These are phyloP conservation scores for Uria aalge DNA, from an alignment of 2,113 vertebrate genomes.

Conservation along the genomic window DNA sequence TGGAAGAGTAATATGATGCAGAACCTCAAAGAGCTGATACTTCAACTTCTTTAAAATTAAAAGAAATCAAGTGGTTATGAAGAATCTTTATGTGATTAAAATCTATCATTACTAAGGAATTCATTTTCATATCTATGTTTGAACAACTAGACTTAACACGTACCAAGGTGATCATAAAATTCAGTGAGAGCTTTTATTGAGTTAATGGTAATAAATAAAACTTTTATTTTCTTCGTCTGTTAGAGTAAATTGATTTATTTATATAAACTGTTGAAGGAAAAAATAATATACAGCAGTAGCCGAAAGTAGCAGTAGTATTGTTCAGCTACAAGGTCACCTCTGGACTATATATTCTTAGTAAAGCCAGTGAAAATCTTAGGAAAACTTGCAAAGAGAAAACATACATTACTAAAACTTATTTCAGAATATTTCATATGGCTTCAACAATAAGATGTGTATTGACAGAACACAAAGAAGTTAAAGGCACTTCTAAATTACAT, in stretches of 20 bases:
- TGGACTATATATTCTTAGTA: neutral
- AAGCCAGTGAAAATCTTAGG: neutral
- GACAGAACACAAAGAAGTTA: neutral
- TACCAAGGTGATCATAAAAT: neutral
- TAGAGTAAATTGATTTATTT: neutral
- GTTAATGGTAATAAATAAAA: neutral
- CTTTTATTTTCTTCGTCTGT: neutral
- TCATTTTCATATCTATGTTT: neutral
- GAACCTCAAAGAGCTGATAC: neutral
- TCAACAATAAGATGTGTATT: neutral
- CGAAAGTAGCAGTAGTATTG: neutral
- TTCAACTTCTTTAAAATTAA: neutral
- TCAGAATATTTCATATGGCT: neutral
- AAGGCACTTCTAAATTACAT: neutral
- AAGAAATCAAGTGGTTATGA: neutral
- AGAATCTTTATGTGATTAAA: neutral
- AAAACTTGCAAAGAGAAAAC: neutral
- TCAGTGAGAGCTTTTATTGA: neutral
- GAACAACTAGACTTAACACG: neutral
- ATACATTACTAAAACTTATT: neutral
- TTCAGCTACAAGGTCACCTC: neutral
- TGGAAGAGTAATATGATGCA: neutral
- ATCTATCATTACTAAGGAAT: neutral
- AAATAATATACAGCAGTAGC: neutral
- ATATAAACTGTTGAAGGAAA: neutral